Percentiles rank a stretch among this genome's conserved stretches.
Evolutionary conservation across 2,113 vertebrate species (phyloP).

Genomic region (Nothoprocta perdicaria): DNA sequence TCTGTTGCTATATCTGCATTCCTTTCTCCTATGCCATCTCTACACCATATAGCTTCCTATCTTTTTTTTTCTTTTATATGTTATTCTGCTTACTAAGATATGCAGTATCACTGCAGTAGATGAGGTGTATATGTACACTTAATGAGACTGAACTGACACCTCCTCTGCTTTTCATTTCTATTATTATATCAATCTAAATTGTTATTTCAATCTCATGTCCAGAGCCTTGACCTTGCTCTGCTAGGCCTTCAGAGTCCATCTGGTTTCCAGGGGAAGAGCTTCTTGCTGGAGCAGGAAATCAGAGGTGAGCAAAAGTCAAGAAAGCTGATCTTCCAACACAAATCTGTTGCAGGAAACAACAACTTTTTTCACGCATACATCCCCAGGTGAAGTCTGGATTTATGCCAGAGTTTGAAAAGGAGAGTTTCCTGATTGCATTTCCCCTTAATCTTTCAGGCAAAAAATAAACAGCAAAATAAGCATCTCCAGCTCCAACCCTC

Average conservation of each 20-base stretch:
- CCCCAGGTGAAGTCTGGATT: background rate
- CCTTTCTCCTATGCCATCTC: background rate
- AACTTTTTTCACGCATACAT: background rate
- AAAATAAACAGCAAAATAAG: background rate
- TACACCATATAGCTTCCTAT: background rate
- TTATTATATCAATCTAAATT: background rate
- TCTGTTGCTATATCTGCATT: background rate
- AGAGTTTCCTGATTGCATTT: background rate
- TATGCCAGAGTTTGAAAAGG: background rate
- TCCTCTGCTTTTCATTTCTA: background rate
- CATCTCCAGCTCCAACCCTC: background rate
- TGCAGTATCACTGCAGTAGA: background rate
- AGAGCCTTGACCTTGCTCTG: background rate
- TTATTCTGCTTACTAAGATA: rapidly evolving
- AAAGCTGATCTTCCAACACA: background rate
- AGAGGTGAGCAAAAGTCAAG: background rate
- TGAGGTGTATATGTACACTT: background rate
- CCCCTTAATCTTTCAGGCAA: background rate
- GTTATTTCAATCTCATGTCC: background rate
- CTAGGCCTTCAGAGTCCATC: background rate
- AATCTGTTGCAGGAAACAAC: background rate
- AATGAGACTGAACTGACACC: background rate
- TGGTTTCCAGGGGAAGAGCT: background rate
- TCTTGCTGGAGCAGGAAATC: background rate
- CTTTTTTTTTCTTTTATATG: background rate